Base-by-base conservation (phyloP, 1,140 invertebrate species). In the Anthonomus grandis region DNA sequence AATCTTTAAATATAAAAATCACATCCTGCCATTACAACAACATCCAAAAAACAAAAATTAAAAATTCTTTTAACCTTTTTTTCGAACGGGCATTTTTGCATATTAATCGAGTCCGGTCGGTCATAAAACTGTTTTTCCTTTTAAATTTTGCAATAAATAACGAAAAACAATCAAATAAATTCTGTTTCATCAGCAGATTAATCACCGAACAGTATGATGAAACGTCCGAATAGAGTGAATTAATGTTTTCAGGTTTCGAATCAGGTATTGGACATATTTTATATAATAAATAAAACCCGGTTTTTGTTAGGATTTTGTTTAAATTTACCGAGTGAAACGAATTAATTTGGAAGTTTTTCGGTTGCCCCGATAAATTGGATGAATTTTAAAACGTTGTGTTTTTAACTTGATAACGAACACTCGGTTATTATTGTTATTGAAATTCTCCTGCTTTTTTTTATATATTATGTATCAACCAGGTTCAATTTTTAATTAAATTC, bases 141-240 rank as follows among this genome's bases (percentile, higher is more conserved):
- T 57, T 48, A 48, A 48, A 57, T 57, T 57, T 57, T 45, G 47
- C 55, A 50, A 57, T 57, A 57, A 57, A 57, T 51, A 44, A 57
- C 46, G 25, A 41, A 51, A 57, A 57, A 57, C 48, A 50, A 51
- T 57, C 38, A 57, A 57, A 57, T 57, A 57, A 57, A 57, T 57
- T 51, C 36, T 57, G 48, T 57, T 57, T 57, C 55, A 57, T 57
- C 55, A 45, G 47, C 47, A 51, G 55, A 57, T 57, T 57, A 50
- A 57, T 57, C 55, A 57, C 54, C 34, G 54, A 18, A 51, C 46
- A 51, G 47, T 57, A 57, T 57, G 55, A 57, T 57, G 55, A 57
- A 57, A 57, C 48, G 55, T 57, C 55, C 48, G 44, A 57, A 48
- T 46, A 18, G 55, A 57, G 47, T 51, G 41, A 57, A 57, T 50